These are phyloP conservation scores for Portunus trituberculatus DNA, from an alignment of 1,140 invertebrate genomes.

Conservation along the genomic window DNA sequence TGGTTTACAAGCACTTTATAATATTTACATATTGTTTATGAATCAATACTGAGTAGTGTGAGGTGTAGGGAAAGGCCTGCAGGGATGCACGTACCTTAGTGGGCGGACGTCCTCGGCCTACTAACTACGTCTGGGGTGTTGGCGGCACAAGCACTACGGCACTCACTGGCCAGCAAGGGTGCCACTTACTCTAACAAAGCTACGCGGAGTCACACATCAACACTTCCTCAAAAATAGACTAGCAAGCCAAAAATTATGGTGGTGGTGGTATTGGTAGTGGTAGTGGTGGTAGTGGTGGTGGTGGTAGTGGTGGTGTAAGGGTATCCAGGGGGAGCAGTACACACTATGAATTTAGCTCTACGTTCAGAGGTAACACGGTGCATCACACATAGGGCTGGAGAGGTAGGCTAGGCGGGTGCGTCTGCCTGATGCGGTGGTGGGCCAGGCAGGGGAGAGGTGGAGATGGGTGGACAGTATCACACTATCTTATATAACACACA, in stretches of 20 bases:
- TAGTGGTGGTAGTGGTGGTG: not conserved
- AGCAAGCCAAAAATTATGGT: not conserved
- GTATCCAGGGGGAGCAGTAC: not conserved
- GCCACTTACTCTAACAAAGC: not conserved
- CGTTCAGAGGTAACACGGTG: not conserved
- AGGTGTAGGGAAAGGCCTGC: not conserved
- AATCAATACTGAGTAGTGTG: not conserved
- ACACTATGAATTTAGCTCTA: not conserved
- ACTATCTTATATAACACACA: not conserved
- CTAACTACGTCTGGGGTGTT: not conserved
- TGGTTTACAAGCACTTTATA: not conserved
- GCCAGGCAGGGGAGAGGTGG: not conserved
- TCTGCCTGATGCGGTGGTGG: conserved; percentile 7
- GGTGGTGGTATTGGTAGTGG: not conserved
- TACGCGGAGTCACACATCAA: not conserved
- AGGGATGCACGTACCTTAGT: not conserved
- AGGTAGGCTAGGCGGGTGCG: not conserved
- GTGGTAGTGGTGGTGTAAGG: not conserved
- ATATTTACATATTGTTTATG: no score
- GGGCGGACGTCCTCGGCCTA: not conserved
- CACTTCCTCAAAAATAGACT: conserved; percentile 6
- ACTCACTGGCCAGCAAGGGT: conserved; percentile 16
- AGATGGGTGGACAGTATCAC: not conserved
- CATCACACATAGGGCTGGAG: not conserved
- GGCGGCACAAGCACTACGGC: conserved; percentile 6